Percentiles rank a stretch among this genome's conserved stretches.
Conservation (phyloP, 37 sponge, comb jelly and placozoan species). For the Agelas oroides region DNA sequence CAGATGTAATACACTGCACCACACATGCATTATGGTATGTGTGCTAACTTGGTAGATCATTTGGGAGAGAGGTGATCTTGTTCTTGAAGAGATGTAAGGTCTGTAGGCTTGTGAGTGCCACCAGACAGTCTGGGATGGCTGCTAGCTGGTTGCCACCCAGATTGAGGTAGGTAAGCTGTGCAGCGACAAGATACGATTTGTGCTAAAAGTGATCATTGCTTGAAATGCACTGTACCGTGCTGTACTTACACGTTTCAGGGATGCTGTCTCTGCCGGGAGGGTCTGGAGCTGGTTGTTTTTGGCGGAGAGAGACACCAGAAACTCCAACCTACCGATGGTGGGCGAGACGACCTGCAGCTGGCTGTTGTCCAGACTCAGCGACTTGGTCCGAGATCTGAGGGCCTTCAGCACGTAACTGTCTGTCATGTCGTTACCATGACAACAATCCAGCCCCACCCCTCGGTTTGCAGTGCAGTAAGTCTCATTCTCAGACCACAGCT, state of each 20-base stretch:
- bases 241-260: conserved; percentile 15
- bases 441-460: conserved; percentile 19
- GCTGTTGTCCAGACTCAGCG: conserved; percentile 60
- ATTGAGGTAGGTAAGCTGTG: conserved; percentile 51
- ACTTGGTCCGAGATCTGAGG: conserved; percentile 14
- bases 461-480: too few species aligned
- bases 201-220: neutral
- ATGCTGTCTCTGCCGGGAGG: conserved; percentile 6
- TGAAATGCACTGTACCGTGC: neutral
- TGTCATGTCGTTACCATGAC: neutral
- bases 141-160: conserved; percentile 50
- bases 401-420: conserved; percentile 22
- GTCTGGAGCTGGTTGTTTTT: conserved; percentile 61
- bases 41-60: conserved; percentile 28
- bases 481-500: too few species aligned
- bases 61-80: conserved; percentile 26
- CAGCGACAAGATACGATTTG: neutral
- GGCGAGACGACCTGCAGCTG: conserved; percentile 26
- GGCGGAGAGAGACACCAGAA: conserved; percentile 45
- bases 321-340: conserved; percentile 39
- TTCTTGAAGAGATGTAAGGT: conserved; percentile 59
- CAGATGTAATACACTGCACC: too few species aligned
- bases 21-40: too few species aligned
- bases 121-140: conserved; percentile 14
- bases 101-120: conserved; percentile 15